These are phyloP conservation scores for Mythimna vitellina DNA, from an alignment of 2,888 invertebrate species.

Conservation along the genomic window DNA sequence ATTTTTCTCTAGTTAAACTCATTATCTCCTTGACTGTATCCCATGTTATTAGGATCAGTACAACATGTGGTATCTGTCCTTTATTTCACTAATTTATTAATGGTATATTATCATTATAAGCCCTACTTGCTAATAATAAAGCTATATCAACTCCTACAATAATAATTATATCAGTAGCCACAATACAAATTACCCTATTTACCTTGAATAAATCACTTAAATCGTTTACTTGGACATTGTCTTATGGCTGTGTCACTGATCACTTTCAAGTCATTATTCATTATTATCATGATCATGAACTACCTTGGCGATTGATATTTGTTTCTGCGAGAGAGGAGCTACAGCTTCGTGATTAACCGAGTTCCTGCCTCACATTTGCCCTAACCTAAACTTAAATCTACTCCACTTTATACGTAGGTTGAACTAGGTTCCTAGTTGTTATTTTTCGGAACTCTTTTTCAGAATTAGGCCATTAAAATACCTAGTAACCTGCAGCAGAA, in stretches of 20 bases:
- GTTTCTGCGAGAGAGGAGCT: neutral
- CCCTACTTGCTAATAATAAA: too few relatives aligned
- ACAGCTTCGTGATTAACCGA: neutral
- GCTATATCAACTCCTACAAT: slow-evolving; percentile 22
- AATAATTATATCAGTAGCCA: slow-evolving; percentile 63
- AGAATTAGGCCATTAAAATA: neutral
- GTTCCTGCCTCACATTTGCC: neutral
- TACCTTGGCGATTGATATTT: neutral
- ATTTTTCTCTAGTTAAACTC: neutral
- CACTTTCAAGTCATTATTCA: slow-evolving; percentile 51
- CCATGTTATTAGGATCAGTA: neutral
- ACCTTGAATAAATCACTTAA: slow-evolving; percentile 72
- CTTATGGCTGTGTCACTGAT: slow-evolving; percentile 57
- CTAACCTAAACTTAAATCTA: neutral
- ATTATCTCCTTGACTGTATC: neutral
- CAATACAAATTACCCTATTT: slow-evolving; percentile 67
- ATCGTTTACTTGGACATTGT: slow-evolving; percentile 64
- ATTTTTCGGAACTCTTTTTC: neutral
- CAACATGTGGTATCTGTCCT: neutral
- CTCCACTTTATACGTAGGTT: neutral
- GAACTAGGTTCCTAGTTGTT: neutral
- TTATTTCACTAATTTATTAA: neutral
- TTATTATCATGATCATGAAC: slow-evolving; percentile 29
- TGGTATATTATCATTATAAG: neutral
- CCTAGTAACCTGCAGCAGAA: neutral